Evolutionary conservation across 2,888 invertebrate species (phyloP).

Genomic region (Cephus nigrinus): DNA sequence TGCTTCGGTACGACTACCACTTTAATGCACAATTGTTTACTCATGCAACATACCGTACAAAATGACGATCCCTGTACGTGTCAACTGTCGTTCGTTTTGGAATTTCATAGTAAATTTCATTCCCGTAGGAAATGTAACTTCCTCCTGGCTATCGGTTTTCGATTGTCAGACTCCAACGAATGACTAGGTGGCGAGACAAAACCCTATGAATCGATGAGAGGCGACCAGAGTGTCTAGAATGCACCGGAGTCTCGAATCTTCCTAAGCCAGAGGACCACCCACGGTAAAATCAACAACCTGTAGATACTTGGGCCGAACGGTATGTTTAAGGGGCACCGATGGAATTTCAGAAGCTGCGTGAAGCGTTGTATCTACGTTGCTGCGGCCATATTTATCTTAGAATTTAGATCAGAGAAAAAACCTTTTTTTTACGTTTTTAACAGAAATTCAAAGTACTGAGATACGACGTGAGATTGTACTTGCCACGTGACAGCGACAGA

Average conservation of each 20-base stretch:
- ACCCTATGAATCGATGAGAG: constrained; percentile 34
- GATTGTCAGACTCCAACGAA: neutral
- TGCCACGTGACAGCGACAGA: no score
- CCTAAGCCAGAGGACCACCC: constrained; percentile 7
- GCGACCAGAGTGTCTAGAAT: constrained; percentile 20
- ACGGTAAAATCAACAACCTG: constrained; percentile 34
- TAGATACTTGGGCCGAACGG: constrained; percentile 22
- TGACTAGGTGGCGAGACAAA: neutral
- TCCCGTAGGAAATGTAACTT: neutral
- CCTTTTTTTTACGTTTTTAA: no score
- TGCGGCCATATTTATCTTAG: neutral
- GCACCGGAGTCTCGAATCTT: constrained; percentile 21
- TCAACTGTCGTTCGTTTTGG: neutral
- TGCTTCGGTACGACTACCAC: constrained; percentile 13
- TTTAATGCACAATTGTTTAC: neutral
- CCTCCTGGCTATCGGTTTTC: neutral
- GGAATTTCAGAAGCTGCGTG: constrained; percentile 7
- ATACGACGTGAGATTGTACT: no score
- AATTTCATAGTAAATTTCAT: neutral
- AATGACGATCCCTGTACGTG: neutral
- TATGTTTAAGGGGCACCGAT: constrained; percentile 13
- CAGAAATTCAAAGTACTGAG: no score
- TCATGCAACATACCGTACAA: neutral
- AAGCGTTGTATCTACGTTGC: neutral
- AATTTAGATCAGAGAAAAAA: neutral